Conservation (phyloP, 2,797 vertebrate species). For the Remorina albescens region DNA sequence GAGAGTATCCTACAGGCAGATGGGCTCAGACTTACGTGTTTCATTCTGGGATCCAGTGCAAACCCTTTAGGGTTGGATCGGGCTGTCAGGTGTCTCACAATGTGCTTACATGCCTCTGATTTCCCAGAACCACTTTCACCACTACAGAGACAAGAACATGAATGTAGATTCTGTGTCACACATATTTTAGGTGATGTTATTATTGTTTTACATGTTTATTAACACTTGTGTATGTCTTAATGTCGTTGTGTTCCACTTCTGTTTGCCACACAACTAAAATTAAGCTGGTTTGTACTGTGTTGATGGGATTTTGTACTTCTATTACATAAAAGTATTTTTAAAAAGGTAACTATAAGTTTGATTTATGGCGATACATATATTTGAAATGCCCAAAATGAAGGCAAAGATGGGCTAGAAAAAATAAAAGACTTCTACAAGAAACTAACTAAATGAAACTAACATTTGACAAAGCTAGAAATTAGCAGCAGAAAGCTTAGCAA, state of each 20-base stretch:
- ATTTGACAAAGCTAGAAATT: background rate
- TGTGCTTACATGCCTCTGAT: constrained; percentile 92
- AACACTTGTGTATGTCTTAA: background rate
- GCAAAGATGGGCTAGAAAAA: background rate
- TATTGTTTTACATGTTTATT: background rate
- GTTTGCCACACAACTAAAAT: too few species aligned
- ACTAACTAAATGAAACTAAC: background rate
- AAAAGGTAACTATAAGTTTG: too few species aligned
- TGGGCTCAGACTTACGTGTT: constrained; percentile 87
- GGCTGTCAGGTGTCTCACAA: constrained; percentile 90
- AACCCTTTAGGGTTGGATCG: constrained; percentile 86
- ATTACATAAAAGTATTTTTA: too few species aligned
- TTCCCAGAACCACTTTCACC: constrained; percentile 97
- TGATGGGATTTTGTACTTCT: too few species aligned
- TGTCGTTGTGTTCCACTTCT: background rate
- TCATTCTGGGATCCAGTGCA: constrained; percentile 88
- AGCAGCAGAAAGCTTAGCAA: background rate
- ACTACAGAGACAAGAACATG: constrained; percentile 72
- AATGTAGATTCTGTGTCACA: constrained; percentile 7
- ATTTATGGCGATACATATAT: background rate
- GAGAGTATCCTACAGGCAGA: background rate
- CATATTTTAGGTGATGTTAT: background rate
- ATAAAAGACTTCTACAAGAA: too few species aligned
- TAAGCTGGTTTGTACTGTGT: too few species aligned
- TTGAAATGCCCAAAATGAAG: background rate